Base-by-base conservation (phyloP, 1,140 invertebrate species). In the Centruroides sculpturatus region DNA sequence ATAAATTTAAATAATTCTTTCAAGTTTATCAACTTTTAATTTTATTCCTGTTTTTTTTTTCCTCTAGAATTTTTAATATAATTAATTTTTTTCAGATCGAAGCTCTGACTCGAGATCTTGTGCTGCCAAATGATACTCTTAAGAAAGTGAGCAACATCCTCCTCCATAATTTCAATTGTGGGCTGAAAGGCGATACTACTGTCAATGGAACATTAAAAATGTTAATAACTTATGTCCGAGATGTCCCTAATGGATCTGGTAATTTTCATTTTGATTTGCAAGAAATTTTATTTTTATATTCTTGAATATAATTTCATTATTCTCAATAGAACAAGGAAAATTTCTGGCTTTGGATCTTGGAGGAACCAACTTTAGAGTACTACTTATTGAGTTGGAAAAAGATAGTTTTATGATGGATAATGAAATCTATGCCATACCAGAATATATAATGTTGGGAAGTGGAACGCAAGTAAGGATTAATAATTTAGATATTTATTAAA, bases 331-430 rank as follows among this genome's bases (percentile, higher is more conserved):
- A 79, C 79, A 81, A 59, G 96, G 96, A 54, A 90, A 94, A 76
- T 97, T 93, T 73, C 76, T 99, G 69, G 96, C 96, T 0, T 77
- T 99, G 63, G 96, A 99, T 78, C 80, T 99, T 65, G 96, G 96
- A 23, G 96, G 96, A 2, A 99, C 95, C 34, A 98, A 98, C 74
- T 99, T 99, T 77, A 82, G 96, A 61, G 93, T 99, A 5, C 75
- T 98, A 23, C 78, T 96, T 3, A 92, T 98, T 67, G 84, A 89
- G 60, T 76, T 98, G 52, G 80, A 86, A 47, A 85, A 83, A 35
- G 23, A 13, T 35, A 55, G 49, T 12, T 82, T 76, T 10, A 71
- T 74, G 47, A 97, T 98, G 86, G 85, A 92, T 68, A 94, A 89
- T 53, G 92, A 96, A 76, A 96, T 98, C 66, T 99, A 89, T 73